Base-by-base conservation (phyloP, 2,113 vertebrate genomes). In the Muntiacus reevesi region DNA sequence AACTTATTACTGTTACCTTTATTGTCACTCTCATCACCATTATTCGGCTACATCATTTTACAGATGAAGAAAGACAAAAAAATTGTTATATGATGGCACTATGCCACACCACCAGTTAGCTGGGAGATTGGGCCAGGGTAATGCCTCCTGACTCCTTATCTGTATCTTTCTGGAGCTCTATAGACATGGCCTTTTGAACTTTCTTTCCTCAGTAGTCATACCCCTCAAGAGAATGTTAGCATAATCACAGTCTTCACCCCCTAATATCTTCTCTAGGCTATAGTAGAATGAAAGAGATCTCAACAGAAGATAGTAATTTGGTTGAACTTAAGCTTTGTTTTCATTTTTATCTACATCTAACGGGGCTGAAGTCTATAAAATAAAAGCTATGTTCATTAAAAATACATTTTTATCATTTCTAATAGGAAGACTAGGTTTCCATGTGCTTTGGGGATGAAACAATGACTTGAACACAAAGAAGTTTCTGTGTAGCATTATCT, bases 131-230 rank as follows among this genome's bases (percentile, higher is more conserved):
- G 50, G 28, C 27, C 21, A 16, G 55, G n/a, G 30, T 13, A 0
- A 1, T 3, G 19, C 8, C 45, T 67, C 27, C 43, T 8, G 40
- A 74, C 19, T 36, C 12, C 40, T 13, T 14, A 0, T 84, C 30
- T 28, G 3, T 0, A 14, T 62, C 16, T 86, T 55, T 52, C 52
- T 25, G 4, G 0, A 0, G 8, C 47, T 87, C 45, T 8, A 0
- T 0, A 36, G 84, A 82, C 2, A 50, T 21, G 40, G 27, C 36
- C 43, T 40, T 50, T 71, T 76, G 15, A 40, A 28, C 55, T 76
- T 83, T 74, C 79, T 47, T 88, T 76, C 36, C 7, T 7, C 6
- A 11, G 12, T 12, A 21, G 40, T 89, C 30, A 62, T 19, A 23
- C 23, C 19, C 33, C 23, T 96, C 9, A 23, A 71, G 33, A 60